phyloP scores from a whole-genome alignment of 2,888 invertebrate genomes.

The Yponomeuta cagnagella region DNA sequence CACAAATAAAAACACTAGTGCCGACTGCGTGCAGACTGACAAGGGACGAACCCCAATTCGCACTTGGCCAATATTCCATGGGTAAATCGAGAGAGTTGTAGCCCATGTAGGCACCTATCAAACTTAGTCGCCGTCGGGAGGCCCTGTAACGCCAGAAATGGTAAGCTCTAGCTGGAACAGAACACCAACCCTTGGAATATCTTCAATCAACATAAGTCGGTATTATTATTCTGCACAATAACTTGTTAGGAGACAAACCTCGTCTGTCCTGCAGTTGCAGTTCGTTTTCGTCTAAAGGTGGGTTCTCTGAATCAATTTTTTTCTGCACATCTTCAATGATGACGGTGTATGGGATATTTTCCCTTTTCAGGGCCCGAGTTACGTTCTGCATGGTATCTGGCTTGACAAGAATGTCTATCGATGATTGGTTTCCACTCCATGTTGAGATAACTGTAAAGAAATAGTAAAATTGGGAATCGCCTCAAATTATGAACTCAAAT shows the following conservation, averaged over 20 bases:
- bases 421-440: conserved; percentile 79
- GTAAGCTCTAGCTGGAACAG: conserved; percentile 75
- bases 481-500: neutral
- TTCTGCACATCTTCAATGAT: conserved; percentile 86
- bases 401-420: conserved; percentile 83
- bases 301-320: conserved; percentile 88
- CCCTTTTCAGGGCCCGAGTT: conserved; percentile 75
- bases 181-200: conserved; percentile 60
- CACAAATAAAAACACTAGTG: conserved; percentile 19
- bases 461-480: neutral
- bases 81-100: conserved; percentile 72
- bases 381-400: conserved; percentile 79
- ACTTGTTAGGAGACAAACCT: conserved; percentile 63
- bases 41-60: conserved; percentile 78
- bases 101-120: conserved; percentile 64
- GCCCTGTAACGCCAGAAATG: conserved; percentile 76
- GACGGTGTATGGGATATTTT: conserved; percentile 80
- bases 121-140: conserved; percentile 54
- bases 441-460: conserved; percentile 72
- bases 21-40: conserved; percentile 44
- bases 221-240: conserved; percentile 10
- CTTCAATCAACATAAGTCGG: conserved; percentile 20
- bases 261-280: conserved; percentile 80
- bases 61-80: conserved; percentile 76
- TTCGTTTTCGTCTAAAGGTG: conserved; percentile 80